Base-by-base conservation (phyloP, 2,113 vertebrate genomes). In the Pelodiscus sinensis region DNA sequence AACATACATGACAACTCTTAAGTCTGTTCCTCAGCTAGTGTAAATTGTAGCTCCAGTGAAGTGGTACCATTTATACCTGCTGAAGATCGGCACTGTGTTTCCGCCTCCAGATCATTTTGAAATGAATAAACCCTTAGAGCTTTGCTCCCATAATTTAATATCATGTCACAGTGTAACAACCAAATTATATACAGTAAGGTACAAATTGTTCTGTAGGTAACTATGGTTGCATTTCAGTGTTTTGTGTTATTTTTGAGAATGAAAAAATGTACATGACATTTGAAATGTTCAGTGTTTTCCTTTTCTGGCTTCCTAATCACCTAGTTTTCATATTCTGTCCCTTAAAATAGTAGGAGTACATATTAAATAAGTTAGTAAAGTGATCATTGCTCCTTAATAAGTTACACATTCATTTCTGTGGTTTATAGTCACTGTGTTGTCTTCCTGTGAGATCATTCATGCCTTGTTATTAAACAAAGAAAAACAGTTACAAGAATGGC, bases 311-410 rank as follows among this genome's bases (percentile, higher is more conserved):
- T 95, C 94, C 79, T 93, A n/a, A 90, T 94, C 88, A 89, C 73
- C 15, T 82, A 65, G 21, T 89, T 95, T 90, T 84, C 6, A 60
- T 83, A 89, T 92, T 82, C n/a, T 93, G 94, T 90, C 57, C 57
- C 35, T 84, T 94, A 96, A 95, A 94, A 94, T 87, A 18, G 65
- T 95, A 79, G 75, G 83, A 89, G 71, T 82, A 75, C 16, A 4
- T 89, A 94, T 86, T 89, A 82, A 96, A 91, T 92, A 12, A 0
- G 0, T 87, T 89, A 79, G 83, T 92, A 87, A 95, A 94, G 65
- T 78, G 52, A 88, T 96, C 1, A 0, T 77, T 95, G 78, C 86
- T 97, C 86, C 93, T 94, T 94, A 97, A 95, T 97, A 96, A 95
- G 93, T 98, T 89, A 94, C 79, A 24, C 9, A 92, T 97, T 97